A percentile compares a stretch with the other conserved stretches of the same genome.
phyloP scores from a whole-genome alignment of 2,888 invertebrate species.

The Drosophila nr. fundita region DNA sequence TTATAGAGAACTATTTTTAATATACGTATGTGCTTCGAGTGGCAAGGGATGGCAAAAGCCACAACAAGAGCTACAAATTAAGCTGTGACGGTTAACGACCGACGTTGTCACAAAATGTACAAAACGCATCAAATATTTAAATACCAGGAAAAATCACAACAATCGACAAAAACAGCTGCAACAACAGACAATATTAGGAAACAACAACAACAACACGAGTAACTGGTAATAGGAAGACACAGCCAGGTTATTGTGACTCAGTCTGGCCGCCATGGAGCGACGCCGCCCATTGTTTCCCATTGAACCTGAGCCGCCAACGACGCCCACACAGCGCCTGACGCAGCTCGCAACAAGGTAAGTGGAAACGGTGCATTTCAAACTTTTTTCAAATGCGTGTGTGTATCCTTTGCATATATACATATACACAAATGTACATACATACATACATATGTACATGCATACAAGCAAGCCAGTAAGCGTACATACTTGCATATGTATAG shows the following conservation, averaged over 20 bases:
- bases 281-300: conserved; percentile 80
- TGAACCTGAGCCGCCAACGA: conserved; percentile 64
- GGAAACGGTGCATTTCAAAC: conserved; percentile 12
- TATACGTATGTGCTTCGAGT: conserved; percentile 13
- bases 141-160: conserved; percentile 32
- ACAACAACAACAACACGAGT: conserved; percentile 22
- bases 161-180: conserved; percentile 36
- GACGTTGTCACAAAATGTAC: conserved; percentile 63
- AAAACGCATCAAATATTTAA: conserved; percentile 72
- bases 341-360: conserved; percentile 69
- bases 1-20: conserved; percentile 63
- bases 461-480: neutral
- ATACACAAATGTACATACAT: neutral
- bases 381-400: conserved; percentile 24
- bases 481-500: neutral
- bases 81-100: conserved; percentile 16
- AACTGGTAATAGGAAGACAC: conserved; percentile 6
- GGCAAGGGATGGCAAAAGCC: conserved; percentile 40
- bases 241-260: conserved; percentile 25
- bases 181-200: neutral
- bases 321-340: conserved; percentile 72
- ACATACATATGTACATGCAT: neutral
- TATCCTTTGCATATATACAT: conserved; percentile 21
- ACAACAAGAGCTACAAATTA: conserved; percentile 40
- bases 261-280: conserved; percentile 55